These are phyloP conservation scores for Brevimyrus niger DNA, from an alignment of 2,113 vertebrate species.

Conservation along the genomic window DNA sequence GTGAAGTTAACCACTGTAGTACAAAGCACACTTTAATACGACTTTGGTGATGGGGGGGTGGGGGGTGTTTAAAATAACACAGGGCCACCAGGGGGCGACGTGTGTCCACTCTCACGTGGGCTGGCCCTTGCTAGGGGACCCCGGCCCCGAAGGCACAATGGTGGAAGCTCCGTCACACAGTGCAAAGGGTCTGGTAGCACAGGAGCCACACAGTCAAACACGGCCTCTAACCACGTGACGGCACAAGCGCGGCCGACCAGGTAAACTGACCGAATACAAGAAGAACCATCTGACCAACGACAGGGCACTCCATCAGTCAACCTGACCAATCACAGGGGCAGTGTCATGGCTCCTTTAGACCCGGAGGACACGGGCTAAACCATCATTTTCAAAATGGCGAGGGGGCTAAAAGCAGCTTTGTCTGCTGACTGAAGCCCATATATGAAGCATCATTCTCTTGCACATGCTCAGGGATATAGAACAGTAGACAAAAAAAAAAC, in stretches of 20 bases:
- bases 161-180: neutral
- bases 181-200: slow-evolving; percentile 6
- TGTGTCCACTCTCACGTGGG: neutral
- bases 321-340: neutral
- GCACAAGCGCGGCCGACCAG: neutral
- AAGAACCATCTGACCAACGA: neutral
- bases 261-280: neutral
- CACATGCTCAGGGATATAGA: slow-evolving; percentile 8
- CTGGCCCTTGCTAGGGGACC: neutral
- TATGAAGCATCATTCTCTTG: neutral
- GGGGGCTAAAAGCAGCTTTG: neutral
- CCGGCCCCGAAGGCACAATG: neutral
- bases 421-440: neutral
- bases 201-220: neutral
- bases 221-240: neutral
- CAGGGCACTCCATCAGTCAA: neutral
- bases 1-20: neutral
- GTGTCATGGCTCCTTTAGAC: neutral
- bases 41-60: neutral
- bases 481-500: slow-evolving; percentile 33
- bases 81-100: neutral
- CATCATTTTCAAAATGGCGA: neutral
- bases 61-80: neutral
- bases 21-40: neutral
- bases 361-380: neutral